Conservation (phyloP, 2,113 vertebrate species). For the Gallinago paraguaiae region DNA sequence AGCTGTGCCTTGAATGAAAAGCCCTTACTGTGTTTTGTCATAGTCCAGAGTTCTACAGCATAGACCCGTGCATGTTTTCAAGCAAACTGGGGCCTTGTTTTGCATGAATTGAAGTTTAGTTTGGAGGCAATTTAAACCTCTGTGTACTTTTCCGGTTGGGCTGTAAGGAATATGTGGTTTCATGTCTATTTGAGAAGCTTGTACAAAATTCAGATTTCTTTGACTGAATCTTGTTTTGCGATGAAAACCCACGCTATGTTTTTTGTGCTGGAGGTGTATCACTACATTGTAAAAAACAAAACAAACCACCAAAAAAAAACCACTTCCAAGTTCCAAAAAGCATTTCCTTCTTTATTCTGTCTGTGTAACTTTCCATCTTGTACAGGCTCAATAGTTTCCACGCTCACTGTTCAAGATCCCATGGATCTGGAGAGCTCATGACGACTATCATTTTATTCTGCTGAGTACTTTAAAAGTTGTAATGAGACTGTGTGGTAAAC, state of each 20-base stretch:
- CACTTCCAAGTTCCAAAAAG: background rate
- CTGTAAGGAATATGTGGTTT: background rate
- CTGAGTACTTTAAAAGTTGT: constrained; percentile 42
- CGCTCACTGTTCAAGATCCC: fast-evolving
- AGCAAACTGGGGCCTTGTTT: background rate
- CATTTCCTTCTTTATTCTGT: background rate
- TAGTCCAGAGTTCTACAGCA: background rate
- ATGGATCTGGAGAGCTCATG: background rate
- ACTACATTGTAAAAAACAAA: background rate
- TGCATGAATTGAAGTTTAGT: background rate
- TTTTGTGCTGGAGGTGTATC: background rate
- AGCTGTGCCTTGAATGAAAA: background rate
- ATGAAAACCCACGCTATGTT: background rate
- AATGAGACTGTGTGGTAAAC: constrained; percentile 31
- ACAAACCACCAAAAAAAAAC: too few relatives aligned
- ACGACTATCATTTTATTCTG: background rate
- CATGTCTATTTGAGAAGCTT: background rate
- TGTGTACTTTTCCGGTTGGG: fast-evolving
- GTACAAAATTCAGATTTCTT: fast-evolving
- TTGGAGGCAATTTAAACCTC: background rate
- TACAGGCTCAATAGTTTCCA: background rate
- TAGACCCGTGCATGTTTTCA: fast-evolving
- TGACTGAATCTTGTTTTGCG: background rate
- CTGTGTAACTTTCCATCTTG: background rate
- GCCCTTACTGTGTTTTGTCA: background rate